phyloP scores from a whole-genome alignment of 2,797 vertebrate genomes.

The Mormyrops attenuatus region DNA sequence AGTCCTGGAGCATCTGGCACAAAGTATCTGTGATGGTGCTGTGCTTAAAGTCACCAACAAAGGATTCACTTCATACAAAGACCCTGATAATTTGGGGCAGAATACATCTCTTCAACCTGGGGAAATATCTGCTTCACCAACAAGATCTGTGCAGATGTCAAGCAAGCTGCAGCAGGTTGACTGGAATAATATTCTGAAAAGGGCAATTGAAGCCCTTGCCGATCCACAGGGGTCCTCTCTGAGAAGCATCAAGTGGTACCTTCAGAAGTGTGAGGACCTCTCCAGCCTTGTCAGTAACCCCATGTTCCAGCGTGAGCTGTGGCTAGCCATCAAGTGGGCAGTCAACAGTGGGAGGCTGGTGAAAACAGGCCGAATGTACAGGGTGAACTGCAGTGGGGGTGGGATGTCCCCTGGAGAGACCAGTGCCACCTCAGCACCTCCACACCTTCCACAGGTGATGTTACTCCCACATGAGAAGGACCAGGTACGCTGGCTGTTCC shows the following conservation, averaged over 20 bases:
- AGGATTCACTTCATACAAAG: conserved; percentile 95
- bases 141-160: conserved; percentile 75
- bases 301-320: conserved; percentile 85
- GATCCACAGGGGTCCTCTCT: conserved; percentile 88
- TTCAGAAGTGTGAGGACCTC: conserved; percentile 87
- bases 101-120: conserved; percentile 72
- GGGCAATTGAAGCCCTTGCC: conserved; percentile 90
- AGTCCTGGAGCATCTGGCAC: conserved; percentile 89
- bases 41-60: conserved; percentile 99
- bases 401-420: conserved; percentile 69
- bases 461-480: conserved; percentile 78
- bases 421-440: conserved; percentile 43
- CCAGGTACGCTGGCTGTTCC: conserved; percentile 59
- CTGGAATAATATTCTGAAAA: conserved; percentile 95
- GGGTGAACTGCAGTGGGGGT: conserved; percentile 72
- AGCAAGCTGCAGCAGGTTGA: conserved; percentile 88
- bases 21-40: conserved; percentile 95
- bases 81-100: conserved; percentile 87
- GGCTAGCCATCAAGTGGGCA: conserved; percentile 90
- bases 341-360: conserved; percentile 89
- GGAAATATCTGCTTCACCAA: conserved; percentile 69
- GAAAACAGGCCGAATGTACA: conserved; percentile 93
- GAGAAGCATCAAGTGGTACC: conserved; percentile 86
- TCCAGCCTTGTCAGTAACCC: conserved; percentile 75
- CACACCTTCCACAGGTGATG: conserved; percentile 69